phyloP scores from a whole-genome alignment of 1,140 invertebrate genomes.

The Arion vulgaris region DNA sequence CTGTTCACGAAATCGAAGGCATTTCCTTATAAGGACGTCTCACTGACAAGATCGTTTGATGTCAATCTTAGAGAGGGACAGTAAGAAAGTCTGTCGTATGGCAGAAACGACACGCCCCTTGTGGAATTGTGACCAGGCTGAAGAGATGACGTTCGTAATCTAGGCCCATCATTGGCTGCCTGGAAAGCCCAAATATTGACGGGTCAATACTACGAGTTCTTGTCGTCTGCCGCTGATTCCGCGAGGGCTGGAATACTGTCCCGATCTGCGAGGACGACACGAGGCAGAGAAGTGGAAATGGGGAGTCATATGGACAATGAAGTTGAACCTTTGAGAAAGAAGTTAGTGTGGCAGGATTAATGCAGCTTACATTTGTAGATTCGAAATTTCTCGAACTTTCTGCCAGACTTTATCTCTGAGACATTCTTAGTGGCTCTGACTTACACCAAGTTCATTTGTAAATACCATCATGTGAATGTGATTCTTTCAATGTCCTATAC shows the following conservation, averaged over 20 bases:
- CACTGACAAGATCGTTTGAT: background rate
- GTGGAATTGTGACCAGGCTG: background rate
- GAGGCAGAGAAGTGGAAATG: background rate
- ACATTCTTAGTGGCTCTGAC: too few species aligned
- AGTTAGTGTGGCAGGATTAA: background rate
- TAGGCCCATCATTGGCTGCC: background rate
- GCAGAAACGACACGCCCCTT: background rate
- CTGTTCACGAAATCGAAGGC: background rate
- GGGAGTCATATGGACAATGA: background rate
- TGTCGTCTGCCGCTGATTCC: background rate
- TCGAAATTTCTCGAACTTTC: too few species aligned
- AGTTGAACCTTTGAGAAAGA: background rate
- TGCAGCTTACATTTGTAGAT: background rate
- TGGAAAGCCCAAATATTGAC: background rate
- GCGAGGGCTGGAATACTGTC: background rate
- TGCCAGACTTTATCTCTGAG: too few species aligned
- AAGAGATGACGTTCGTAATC: background rate
- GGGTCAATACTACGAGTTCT: slow-evolving; percentile 6
- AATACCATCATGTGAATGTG: too few species aligned
- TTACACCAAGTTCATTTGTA: too few species aligned
- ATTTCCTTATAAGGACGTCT: background rate
- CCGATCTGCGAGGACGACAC: background rate
- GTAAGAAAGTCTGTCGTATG: background rate
- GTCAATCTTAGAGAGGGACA: background rate
- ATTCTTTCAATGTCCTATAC: too few species aligned